These are phyloP conservation scores for Epinotia nisella DNA, from an alignment of 2,888 invertebrate species.

Conservation along the genomic window DNA sequence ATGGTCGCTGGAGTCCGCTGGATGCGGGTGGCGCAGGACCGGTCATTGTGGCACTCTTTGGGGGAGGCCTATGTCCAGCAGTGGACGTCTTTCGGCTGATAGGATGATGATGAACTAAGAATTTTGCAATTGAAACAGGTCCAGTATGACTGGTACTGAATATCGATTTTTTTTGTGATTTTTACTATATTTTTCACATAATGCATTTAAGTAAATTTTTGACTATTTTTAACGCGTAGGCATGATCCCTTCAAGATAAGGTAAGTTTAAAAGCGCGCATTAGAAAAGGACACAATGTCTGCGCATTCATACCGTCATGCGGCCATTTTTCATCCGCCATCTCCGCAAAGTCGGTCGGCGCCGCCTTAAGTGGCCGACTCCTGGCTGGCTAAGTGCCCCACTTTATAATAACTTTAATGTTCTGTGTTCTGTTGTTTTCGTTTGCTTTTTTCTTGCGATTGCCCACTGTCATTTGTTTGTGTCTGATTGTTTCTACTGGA, in stretches of 20 bases:
- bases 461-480: slow-evolving; percentile 35
- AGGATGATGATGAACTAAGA: no score
- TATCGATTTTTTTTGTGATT: no score
- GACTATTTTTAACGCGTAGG: background rate
- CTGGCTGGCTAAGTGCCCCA: slow-evolving; percentile 39
- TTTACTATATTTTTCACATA: no score
- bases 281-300: slow-evolving; percentile 34
- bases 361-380: slow-evolving; percentile 41
- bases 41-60: no score
- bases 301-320: slow-evolving; percentile 21
- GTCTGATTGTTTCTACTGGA: background rate
- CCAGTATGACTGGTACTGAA: no score
- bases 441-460: slow-evolving; percentile 33
- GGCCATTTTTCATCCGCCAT: slow-evolving; percentile 34
- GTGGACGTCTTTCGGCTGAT: no score
- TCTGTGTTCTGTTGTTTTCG: slow-evolving; percentile 35
- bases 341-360: slow-evolving; percentile 40
- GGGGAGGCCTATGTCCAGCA: no score
- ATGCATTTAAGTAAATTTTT: background rate
- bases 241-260: background rate
- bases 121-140: no score
- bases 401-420: slow-evolving; percentile 45
- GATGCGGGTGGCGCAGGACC: no score
- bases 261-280: slow-evolving; percentile 3
- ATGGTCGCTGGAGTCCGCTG: no score